Conservation (phyloP, 1,140 invertebrate genomes). For the Brachionus calyciflorus region DNA sequence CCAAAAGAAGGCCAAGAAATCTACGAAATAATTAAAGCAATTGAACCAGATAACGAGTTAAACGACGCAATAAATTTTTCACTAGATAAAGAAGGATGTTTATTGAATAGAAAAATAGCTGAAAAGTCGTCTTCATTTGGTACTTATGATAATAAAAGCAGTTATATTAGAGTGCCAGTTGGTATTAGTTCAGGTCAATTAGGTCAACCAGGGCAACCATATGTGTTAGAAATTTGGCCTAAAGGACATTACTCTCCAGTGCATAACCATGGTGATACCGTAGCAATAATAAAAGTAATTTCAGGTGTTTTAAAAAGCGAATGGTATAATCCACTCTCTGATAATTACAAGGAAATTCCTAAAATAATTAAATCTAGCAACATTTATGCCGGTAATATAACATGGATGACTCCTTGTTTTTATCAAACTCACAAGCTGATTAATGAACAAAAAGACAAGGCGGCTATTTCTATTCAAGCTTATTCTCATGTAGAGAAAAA, state of each 20-base stretch:
- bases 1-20: neutral
- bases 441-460: neutral
- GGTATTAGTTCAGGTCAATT: neutral
- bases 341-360: neutral
- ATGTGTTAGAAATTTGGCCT: slow-evolving; percentile 22
- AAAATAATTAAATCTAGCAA: neutral
- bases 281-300: neutral
- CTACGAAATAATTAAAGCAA: neutral
- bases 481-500: neutral
- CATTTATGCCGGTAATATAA: neutral
- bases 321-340: neutral
- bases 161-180: neutral
- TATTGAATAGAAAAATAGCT: neutral
- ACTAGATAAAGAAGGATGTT: slow-evolving; percentile 1
- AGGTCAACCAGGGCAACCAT: slow-evolving; percentile 27
- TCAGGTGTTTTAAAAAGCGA: neutral
- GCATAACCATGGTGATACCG: slow-evolving; percentile 16
- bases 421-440: slow-evolving; percentile 26
- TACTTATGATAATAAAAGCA: neutral
- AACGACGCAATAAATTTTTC: slow-evolving; percentile 12
- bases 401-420: neutral
- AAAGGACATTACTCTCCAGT: slow-evolving; percentile 15
- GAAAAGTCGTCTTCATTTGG: slow-evolving; percentile 17
- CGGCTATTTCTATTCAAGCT: slow-evolving; percentile 23
- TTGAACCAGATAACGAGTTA: neutral